phyloP scores from a whole-genome alignment of 2,888 invertebrate genomes.

The Sminthurinus aureus region DNA sequence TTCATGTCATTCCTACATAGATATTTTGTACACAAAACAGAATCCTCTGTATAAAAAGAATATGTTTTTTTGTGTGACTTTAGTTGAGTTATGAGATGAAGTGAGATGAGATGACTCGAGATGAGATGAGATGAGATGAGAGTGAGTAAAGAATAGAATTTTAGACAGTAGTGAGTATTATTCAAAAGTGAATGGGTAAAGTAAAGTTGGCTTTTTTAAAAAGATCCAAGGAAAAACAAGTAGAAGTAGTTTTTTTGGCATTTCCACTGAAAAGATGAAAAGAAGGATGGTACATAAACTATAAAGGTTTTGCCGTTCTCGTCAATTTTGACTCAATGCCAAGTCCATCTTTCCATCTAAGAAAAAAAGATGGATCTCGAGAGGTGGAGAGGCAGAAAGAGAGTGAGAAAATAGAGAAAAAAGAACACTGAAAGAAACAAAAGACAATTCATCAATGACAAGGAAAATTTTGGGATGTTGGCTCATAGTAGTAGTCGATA shows the following conservation, averaged over 20 bases:
- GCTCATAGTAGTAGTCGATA: slow-evolving; percentile 39
- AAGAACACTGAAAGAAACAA: slow-evolving; percentile 49
- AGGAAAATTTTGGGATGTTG: slow-evolving; percentile 47
- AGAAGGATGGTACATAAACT: slow-evolving; percentile 20
- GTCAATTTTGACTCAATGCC: slow-evolving; percentile 49
- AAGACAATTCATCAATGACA: slow-evolving; percentile 57
- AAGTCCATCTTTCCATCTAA: slow-evolving; percentile 44
- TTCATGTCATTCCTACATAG: neutral
- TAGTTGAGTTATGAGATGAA: neutral
- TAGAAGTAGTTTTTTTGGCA: slow-evolving; percentile 39
- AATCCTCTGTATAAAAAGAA: neutral
- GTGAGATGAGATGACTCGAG: neutral
- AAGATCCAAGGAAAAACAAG: slow-evolving; percentile 14
- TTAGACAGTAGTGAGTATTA: neutral
- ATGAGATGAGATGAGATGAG: neutral
- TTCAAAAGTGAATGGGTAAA: too few relatives aligned
- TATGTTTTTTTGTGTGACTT: slow-evolving; percentile 1
- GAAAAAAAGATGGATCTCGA: slow-evolving; percentile 15
- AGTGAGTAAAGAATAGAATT: slow-evolving; percentile 7
- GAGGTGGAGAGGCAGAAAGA: neutral
- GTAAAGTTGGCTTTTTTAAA: slow-evolving; percentile 29
- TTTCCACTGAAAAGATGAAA: slow-evolving; percentile 45
- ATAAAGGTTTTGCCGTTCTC: slow-evolving; percentile 24
- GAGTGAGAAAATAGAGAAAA: neutral
- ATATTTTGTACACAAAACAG: too few relatives aligned